These are phyloP conservation scores for Noctua comes DNA, from an alignment of 2,888 invertebrate species.

Conservation along the genomic window DNA sequence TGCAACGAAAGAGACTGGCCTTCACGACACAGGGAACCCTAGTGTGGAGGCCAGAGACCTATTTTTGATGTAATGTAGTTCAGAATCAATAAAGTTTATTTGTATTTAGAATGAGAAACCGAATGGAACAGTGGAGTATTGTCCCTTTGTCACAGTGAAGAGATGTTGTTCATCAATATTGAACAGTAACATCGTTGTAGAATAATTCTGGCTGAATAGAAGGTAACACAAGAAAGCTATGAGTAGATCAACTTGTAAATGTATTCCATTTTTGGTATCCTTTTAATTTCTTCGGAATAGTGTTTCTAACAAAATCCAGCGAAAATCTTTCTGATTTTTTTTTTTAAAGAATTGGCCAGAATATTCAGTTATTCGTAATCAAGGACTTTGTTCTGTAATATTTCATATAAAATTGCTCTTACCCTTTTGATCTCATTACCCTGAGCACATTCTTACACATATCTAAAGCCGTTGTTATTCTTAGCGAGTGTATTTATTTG, in stretches of 20 bases:
- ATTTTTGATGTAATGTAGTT: too few species aligned
- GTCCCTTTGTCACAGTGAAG: neutral
- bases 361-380: slow-evolving; percentile 8
- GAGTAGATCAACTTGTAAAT: neutral
- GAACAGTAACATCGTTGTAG: neutral
- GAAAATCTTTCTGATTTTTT: too few species aligned
- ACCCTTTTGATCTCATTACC: slow-evolving; percentile 41
- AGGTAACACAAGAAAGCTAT: neutral
- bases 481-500: slow-evolving; percentile 9
- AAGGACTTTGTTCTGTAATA: slow-evolving; percentile 21
- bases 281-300: neutral
- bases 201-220: neutral
- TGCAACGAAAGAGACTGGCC: too few species aligned
- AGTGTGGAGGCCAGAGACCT: too few species aligned
- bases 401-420: slow-evolving; percentile 15
- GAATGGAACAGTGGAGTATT: neutral
- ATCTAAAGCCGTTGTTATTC: neutral
- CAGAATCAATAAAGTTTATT: too few species aligned
- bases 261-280: neutral
- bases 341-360: neutral
- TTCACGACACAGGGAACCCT: too few species aligned
- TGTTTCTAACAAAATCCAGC: neutral
- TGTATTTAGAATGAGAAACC: neutral
- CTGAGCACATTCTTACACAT: slow-evolving; percentile 15
- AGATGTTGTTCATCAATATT: neutral